Base-by-base conservation (phyloP, 2,113 vertebrate genomes). In the Cynopterus brachyotis region DNA sequence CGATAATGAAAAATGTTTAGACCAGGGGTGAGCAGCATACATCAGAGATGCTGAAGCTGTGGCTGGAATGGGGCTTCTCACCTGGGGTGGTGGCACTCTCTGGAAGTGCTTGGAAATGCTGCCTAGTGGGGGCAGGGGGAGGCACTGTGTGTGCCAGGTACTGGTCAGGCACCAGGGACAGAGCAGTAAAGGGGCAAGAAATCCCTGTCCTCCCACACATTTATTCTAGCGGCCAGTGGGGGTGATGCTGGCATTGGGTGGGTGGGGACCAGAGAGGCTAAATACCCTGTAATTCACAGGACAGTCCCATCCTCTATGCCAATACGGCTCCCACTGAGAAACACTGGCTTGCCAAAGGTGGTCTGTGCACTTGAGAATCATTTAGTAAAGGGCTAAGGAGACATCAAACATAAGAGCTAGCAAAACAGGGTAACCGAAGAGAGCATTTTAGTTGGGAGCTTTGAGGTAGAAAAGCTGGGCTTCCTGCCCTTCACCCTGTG, bases 61-160 rank as follows among this genome's bases (percentile, higher is more conserved):
- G 76, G 35, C 22, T 40, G 17, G n/a, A 81, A 64, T 0, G 12
- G 6, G n/a, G 30, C 1, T 13, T 67, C 37, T 69, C 73, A 35
- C 1, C 6, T 0, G 9, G 24, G 55, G 45, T 22, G 32, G 30
- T 0, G 2, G 47, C 11, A 10, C 5, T 67, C n/a, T 78, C 66
- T 32, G n/a, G 35, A 47, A 92, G 45, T 1, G 50, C 30, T 9
- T 35, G 32, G 47, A 82, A 85, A 47, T 1, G n/a, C 28, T 9
- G 12, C 15, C 20, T 24, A 40, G 79, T 10, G 35, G 10, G 32
- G 53, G 28, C 22, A 5, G 28, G 28, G 10, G 26, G 26, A 30
- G 3, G 1, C 7, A 7, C 0, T 15, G 6, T n/a, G 28, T 3
- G 40, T 47, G 42, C 40, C 55, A 30, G 64, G 45, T 2, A 26